These are phyloP conservation scores for Micromussa lordhowensis DNA, from an alignment of 92 coral and sea anemone species.

Conservation along the genomic window DNA sequence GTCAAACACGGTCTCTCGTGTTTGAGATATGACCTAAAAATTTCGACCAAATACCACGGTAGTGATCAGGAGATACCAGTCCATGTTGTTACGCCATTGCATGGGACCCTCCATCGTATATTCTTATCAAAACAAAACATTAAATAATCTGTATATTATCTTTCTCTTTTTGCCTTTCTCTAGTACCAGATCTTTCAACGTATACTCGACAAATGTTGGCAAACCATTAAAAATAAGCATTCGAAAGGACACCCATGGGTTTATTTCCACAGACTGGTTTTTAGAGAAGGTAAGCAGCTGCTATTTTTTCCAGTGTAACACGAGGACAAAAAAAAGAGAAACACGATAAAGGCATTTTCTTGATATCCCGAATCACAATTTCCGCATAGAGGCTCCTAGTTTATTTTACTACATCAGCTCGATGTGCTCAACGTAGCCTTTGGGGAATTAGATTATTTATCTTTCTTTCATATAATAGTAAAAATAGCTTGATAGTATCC, in stretches of 20 bases:
- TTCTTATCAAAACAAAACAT: not conserved
- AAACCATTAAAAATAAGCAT: conserved; percentile 63
- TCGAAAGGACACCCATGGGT: conserved; percentile 70
- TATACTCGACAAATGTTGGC: conserved; percentile 73
- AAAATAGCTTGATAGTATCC: too few species aligned
- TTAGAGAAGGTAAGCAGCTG: conserved; percentile 66
- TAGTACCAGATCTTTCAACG: conserved; percentile 63
- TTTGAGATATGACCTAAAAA: too few species aligned
- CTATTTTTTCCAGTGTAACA: not conserved
- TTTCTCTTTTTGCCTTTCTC: not conserved
- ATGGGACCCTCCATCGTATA: not conserved
- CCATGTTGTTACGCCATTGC: not conserved
- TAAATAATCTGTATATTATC: not conserved
- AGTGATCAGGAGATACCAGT: not conserved
- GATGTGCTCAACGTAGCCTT: too few species aligned
- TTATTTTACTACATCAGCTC: too few species aligned
- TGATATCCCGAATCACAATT: too few species aligned
- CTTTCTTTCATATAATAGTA: too few species aligned
- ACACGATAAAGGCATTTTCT: not conserved
- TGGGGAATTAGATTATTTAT: too few species aligned
- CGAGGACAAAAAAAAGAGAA: not conserved
- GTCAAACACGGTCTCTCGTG: too few species aligned
- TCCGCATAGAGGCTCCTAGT: too few species aligned
- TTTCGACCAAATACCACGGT: too few species aligned
- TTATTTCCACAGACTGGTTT: conserved; percentile 71